These are phyloP conservation scores for Pseudomyrmex pallidus DNA, from an alignment of 1,140 invertebrate genomes.

Conservation along the genomic window DNA sequence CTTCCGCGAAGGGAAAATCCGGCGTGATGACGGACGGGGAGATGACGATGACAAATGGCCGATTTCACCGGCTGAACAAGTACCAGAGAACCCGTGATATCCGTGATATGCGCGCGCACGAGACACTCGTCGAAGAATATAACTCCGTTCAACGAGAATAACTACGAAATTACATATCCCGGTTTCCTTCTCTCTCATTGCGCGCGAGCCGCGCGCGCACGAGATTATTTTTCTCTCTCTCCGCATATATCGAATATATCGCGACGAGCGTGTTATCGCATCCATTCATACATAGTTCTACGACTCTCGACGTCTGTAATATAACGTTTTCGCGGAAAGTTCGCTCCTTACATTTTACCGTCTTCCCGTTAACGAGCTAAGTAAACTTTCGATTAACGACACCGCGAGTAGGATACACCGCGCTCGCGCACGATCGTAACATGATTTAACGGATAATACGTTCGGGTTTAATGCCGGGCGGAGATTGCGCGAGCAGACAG, in stretches of 20 bases:
- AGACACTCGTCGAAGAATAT: slow-evolving; percentile 18
- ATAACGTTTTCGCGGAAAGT: neutral
- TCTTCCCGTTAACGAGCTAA: too few species aligned
- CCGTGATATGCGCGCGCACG: slow-evolving; percentile 17
- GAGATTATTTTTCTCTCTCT: neutral
- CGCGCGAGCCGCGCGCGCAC: too few species aligned
- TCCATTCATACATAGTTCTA: too few species aligned
- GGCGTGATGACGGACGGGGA: slow-evolving; percentile 12
- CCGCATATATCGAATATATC: neutral
- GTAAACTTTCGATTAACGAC: too few species aligned
- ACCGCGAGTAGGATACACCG: too few species aligned
- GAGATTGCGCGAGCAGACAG: slow-evolving; percentile 8
- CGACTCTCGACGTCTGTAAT: neutral
- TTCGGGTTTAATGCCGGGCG: slow-evolving; percentile 34
- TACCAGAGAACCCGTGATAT: slow-evolving; percentile 36
- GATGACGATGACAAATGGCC: slow-evolving; percentile 66
- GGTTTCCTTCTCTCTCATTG: slow-evolving; percentile 1
- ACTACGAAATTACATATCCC: slow-evolving; percentile 9
- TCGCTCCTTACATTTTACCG: neutral
- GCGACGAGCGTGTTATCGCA: neutral
- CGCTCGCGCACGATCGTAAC: slow-evolving; percentile 26
- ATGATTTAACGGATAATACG: slow-evolving; percentile 42
- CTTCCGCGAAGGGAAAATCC: slow-evolving; percentile 62
- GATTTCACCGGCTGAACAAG: slow-evolving; percentile 52
- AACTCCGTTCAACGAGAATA: slow-evolving; percentile 41